Conservation (phyloP, 1,140 invertebrate species). For the Cardiocondyla obscurior region DNA sequence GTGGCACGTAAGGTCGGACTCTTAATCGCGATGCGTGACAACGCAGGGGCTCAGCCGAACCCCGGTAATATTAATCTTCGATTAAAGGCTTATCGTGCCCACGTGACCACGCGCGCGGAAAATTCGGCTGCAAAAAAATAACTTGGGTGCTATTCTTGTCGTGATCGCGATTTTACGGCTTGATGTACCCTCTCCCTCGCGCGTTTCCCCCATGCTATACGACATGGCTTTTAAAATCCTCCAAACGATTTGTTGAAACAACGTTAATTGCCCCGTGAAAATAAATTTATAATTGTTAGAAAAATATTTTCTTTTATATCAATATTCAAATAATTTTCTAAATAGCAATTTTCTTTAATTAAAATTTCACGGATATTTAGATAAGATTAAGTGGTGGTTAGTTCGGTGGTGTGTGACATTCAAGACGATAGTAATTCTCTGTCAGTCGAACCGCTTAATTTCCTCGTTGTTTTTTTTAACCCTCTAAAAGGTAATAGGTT, state of each 20-base stretch:
- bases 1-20: slow-evolving; percentile 61
- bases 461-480: neutral
- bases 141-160: slow-evolving; percentile 62
- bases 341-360: neutral
- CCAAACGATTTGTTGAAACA: neutral
- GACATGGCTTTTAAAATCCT: neutral
- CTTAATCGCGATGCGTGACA: slow-evolving; percentile 73
- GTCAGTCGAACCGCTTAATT: slow-evolving; percentile 34
- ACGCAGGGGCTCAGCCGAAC: slow-evolving; percentile 63
- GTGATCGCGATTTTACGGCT: slow-evolving; percentile 18
- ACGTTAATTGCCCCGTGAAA: neutral
- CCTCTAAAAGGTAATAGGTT: slow-evolving; percentile 6
- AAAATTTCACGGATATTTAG: neutral
- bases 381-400: no score
- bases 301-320: neutral
- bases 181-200: neutral
- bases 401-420: neutral
- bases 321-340: neutral
- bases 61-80: slow-evolving; percentile 76
- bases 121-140: slow-evolving; percentile 73
- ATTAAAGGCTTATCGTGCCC: slow-evolving; percentile 72
- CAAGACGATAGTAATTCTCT: slow-evolving; percentile 6
- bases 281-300: neutral
- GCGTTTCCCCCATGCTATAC: neutral
- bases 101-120: slow-evolving; percentile 63